These are phyloP conservation scores for Paradoxurus hermaphroditus DNA, from an alignment of 2,113 vertebrate species.

Conservation along the genomic window DNA sequence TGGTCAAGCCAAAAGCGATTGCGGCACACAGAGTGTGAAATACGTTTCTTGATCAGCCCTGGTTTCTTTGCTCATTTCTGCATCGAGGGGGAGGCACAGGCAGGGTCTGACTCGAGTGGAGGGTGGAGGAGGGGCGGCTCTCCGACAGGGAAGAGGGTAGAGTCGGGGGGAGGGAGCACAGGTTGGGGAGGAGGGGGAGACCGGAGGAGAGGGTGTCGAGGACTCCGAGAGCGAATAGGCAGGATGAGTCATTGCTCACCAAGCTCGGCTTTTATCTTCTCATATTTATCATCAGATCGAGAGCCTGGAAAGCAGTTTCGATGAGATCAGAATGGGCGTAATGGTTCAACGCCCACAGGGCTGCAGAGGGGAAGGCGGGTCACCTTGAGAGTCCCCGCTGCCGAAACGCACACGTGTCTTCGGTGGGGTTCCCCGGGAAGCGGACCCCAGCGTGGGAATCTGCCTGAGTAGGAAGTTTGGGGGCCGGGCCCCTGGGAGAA, in stretches of 20 bases:
- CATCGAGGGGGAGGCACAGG: rapidly evolving
- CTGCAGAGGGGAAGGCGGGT: background rate
- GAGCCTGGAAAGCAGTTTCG: background rate
- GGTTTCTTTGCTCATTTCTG: rapidly evolving
- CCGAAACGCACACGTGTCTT: background rate
- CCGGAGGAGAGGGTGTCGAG: background rate
- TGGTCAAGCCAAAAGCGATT: background rate
- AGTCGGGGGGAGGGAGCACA: no score
- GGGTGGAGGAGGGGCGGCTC: rapidly evolving
- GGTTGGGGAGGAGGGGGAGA: no score
- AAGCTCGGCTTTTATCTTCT: background rate
- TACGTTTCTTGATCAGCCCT: background rate
- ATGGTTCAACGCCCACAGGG: background rate
- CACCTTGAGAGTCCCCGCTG: background rate
- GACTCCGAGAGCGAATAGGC: rapidly evolving
- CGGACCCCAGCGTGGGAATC: no score
- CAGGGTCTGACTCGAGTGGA: rapidly evolving
- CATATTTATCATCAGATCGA: constrained; percentile 19
- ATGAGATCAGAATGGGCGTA: background rate
- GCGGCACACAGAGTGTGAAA: background rate
- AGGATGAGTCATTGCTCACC: background rate
- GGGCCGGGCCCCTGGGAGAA: background rate
- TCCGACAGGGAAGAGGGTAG: background rate
- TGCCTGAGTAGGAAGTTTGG: no score
- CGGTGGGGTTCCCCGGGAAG: rapidly evolving